Percentiles rank a stretch among this genome's conserved stretches.
phyloP scores from a whole-genome alignment of 2,113 vertebrate genomes.

The Grammomys dolichurus region DNA sequence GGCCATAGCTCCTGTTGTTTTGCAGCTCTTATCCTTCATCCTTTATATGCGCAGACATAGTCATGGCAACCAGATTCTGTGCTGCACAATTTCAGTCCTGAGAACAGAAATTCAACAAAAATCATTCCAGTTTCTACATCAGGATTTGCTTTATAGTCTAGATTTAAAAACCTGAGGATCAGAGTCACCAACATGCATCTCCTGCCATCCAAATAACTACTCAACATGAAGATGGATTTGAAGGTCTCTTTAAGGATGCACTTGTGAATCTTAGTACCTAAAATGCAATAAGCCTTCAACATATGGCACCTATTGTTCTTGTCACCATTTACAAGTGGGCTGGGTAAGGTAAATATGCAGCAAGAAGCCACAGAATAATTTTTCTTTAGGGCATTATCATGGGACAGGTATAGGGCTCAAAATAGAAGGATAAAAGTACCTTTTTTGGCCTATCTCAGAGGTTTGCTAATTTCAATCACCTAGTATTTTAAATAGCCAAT shows the following conservation, averaged over 20 bases:
- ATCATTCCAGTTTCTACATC: neutral
- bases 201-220: neutral
- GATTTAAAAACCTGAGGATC: conserved; percentile 14
- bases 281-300: neutral
- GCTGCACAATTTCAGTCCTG: neutral
- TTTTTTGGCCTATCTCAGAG: conserved; percentile 11
- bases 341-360: neutral
- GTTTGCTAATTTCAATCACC: neutral
- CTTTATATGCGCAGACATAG: neutral
- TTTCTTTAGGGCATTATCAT: neutral
- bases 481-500: neutral
- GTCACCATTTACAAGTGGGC: neutral
- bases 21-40: neutral
- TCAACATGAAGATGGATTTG: neutral
- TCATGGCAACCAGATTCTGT: neutral
- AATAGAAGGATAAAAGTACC: neutral
- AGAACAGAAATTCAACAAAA: neutral
- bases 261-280: neutral
- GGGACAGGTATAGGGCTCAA: neutral
- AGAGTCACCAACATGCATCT: neutral
- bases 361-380: neutral
- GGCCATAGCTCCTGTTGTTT: neutral
- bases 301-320: neutral
- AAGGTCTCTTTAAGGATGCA: neutral
- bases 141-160: conserved; percentile 35